Conservation (phyloP, 2,797 vertebrate species). For the Tragelaphus oryx region DNA sequence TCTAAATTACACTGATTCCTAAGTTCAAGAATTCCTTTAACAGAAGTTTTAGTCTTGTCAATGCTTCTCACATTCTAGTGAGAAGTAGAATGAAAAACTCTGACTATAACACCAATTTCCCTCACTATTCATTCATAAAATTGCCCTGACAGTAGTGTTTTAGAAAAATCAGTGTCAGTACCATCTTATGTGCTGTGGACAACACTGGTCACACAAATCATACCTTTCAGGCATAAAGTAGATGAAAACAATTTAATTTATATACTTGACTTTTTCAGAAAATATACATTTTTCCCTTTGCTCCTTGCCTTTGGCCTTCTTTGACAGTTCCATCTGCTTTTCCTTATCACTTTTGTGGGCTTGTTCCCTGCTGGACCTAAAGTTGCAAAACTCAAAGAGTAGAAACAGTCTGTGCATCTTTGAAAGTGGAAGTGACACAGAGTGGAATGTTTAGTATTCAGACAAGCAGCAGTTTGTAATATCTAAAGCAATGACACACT, state of each 20-base stretch:
- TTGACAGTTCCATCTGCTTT: constrained; percentile 31
- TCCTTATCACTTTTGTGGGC: constrained; percentile 3
- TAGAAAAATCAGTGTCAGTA: constrained; percentile 12
- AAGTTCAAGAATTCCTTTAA: not conserved
- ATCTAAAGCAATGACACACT: not conserved
- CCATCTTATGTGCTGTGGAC: not conserved
- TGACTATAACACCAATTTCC: not conserved
- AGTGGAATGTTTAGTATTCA: not conserved
- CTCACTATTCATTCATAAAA: not conserved
- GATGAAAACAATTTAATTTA: not conserved
- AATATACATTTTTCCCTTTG: constrained; percentile 1
- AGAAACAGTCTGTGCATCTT: not conserved
- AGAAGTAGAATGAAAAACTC: not conserved
- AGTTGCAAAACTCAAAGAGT: constrained; percentile 1
- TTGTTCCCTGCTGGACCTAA: constrained; percentile 17
- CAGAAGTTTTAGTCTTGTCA: not conserved
- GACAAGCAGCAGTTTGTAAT: not conserved
- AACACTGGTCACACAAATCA: constrained; percentile 4
- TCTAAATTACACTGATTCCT: not conserved
- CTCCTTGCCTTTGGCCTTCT: constrained; percentile 21
- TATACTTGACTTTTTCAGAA: constrained; percentile 30
- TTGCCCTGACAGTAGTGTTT: constrained; percentile 32
- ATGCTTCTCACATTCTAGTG: not conserved
- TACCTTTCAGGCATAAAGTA: not conserved
- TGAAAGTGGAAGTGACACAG: not conserved